Base-by-base conservation (phyloP, 2,113 vertebrate genomes). In the Oreocharis arfaki region DNA sequence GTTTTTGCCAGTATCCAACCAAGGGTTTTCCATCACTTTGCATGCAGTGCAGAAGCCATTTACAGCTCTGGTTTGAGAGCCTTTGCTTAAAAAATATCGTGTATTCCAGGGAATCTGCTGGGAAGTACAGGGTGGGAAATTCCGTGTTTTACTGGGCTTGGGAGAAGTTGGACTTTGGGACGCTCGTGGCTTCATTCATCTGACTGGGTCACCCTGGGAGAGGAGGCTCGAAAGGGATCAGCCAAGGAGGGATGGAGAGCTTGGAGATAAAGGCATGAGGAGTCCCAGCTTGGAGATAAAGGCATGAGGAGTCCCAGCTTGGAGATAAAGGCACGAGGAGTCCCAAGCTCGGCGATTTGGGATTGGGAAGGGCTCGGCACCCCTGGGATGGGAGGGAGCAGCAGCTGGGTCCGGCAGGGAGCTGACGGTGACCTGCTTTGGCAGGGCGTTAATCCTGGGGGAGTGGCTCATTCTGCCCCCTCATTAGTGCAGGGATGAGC, bases 141-240 rank as follows among this genome's bases (percentile, higher is more conserved):
- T 10, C 33, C 1, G 1, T 6, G 49, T 33, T 61, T 22, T 7
- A 10, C 5, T 47, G 37, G 65, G 22, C 11, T 41, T 4, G 1
- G 1, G 6, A 56, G 37, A 16, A 27, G 13, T 0, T 37, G 65
- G 42, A 19, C 1, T 15, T 28, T 15, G 44, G 28, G 46, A 15
- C 2, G 1, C 30, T n/a, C 5, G 2, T 7, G 27, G 49, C 26
- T 37, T 65, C 14, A 0, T 44, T 70, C 26, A 1, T 7, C 27
- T 10, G 4, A 0, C 49, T 39, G 12, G 20, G 16, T 16, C 47
- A 33, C 44, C 47, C 19, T 8, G 65, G 28, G 70, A 28, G 55
- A 26, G 26, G 23, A 41, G 28, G 28, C 17, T 33, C 9, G 3
- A 20, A 41, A 49, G 3, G 15, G 16, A 6, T 13, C 4, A 2